These are phyloP conservation scores for Alaudala cheleensis DNA, from an alignment of 2,113 vertebrate species.

Conservation along the genomic window DNA sequence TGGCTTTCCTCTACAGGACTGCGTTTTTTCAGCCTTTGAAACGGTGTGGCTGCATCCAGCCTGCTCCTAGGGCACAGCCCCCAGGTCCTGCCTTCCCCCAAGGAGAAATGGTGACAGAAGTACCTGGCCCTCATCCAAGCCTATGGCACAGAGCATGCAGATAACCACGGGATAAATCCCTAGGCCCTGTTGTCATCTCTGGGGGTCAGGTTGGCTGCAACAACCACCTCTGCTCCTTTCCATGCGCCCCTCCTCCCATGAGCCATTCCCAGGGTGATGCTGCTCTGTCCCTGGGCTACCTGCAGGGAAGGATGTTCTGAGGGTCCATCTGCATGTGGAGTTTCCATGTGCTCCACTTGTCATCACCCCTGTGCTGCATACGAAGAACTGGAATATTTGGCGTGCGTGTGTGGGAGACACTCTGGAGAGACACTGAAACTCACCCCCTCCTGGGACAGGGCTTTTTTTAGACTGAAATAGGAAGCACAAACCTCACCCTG, in stretches of 20 bases:
- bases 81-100: neutral
- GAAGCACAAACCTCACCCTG: slow-evolving; percentile 45
- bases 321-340: neutral
- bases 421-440: neutral
- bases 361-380: neutral
- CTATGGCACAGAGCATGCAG: neutral
- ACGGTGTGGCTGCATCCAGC: neutral
- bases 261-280: neutral
- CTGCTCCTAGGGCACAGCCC: neutral
- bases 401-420: rapidly evolving
- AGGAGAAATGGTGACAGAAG: neutral
- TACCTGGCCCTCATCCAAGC: neutral
- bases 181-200: neutral
- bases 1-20: neutral
- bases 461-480: slow-evolving; percentile 39
- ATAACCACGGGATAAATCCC: neutral
- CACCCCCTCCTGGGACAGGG: neutral
- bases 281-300: neutral
- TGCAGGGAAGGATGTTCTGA: neutral
- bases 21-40: neutral
- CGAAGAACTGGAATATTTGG: neutral
- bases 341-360: neutral
- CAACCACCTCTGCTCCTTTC: neutral
- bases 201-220: neutral
- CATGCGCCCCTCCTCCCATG: rapidly evolving